Base-by-base conservation (phyloP, 2,888 invertebrate genomes). In the Mylabris sibirica region DNA sequence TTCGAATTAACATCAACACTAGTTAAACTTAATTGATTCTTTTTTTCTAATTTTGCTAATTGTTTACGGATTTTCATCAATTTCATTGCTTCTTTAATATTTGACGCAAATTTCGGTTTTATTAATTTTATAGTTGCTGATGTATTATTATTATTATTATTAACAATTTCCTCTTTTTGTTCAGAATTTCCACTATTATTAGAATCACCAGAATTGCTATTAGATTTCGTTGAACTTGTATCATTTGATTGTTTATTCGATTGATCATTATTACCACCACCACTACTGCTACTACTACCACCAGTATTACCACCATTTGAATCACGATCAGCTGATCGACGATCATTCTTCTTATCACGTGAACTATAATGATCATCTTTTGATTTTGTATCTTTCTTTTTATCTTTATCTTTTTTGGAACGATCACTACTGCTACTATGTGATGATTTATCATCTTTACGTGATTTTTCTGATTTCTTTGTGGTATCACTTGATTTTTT, bases 291-390 rank as follows among this genome's bases (percentile, higher is more conserved):
- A 57, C 83, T 71, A 82, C 83, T 53, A n/a, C 53, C 4, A 44
- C 86, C 85, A 26, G 85, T 83, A 41, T 85, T 84, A 41, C 91
- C 93, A 80, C 93, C 94, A 75, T 93, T 93, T 0, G 94, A 94
- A 84, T 95, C 93, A 71, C 92, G 87, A 76, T 93, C 94, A 0
- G 93, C 92, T 0, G 94, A 94, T 62, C 93, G 87, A 8, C 94
- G 88, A 64, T 89, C 88, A 57, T 87, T 88, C 12, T 87, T 88
- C 78, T 92, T 90, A 0, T 88, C 88, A 44, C 91, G 90, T 5
- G 89, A 85, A 75, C 90, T 89, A 68, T 89, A 90, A 80, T 93
- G 93, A 82, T 94, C 93, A 79, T 94, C 93, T 66, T 87, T 87
- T 2, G 87, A 85, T 78, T 89, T 89, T 65, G 87, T 85, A 60